These are phyloP conservation scores for Diarsia mendica DNA, from an alignment of 2,888 invertebrate species.

Conservation along the genomic window DNA sequence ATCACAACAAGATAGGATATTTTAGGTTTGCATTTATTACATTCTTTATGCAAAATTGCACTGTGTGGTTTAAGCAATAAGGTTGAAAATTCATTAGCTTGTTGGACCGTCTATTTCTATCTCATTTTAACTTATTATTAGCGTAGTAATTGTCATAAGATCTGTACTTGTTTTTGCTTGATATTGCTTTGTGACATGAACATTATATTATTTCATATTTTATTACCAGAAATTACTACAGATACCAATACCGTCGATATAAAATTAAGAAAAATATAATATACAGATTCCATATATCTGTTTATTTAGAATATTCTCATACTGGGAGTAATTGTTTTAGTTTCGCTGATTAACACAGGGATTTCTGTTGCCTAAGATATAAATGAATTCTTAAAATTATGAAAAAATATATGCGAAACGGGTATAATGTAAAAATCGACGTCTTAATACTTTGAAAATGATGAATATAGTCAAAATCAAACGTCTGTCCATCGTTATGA, in stretches of 20 bases:
- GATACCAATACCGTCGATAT: neutral
- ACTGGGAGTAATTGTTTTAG: neutral
- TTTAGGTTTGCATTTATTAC: too few relatives aligned
- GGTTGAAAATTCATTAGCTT: constrained; percentile 35
- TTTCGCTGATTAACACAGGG: too few relatives aligned
- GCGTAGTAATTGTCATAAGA: constrained; percentile 58
- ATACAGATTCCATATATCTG: neutral
- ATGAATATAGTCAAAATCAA: too few relatives aligned
- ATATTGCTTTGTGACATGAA: constrained; percentile 50
- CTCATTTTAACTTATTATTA: constrained; percentile 51
- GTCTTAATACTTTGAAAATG: too few relatives aligned
- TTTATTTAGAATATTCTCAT: neutral
- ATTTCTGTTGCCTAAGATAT: too few relatives aligned
- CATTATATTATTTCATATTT: constrained; percentile 6
- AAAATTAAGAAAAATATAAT: neutral
- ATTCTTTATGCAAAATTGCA: neutral
- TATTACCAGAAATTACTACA: neutral
- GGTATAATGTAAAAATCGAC: neutral
- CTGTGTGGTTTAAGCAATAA: neutral
- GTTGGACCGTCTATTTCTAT: constrained; percentile 10
- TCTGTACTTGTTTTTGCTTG: constrained; percentile 52
- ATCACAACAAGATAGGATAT: neutral
- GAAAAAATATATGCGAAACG: too few relatives aligned
- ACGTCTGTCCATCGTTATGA: neutral
- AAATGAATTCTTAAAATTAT: too few relatives aligned